A percentile compares a stretch with the other conserved stretches of the same genome.
These are phyloP conservation scores for Lycophotia porphyrea DNA, from an alignment of 2,888 invertebrate genomes.

Conservation along the genomic window DNA sequence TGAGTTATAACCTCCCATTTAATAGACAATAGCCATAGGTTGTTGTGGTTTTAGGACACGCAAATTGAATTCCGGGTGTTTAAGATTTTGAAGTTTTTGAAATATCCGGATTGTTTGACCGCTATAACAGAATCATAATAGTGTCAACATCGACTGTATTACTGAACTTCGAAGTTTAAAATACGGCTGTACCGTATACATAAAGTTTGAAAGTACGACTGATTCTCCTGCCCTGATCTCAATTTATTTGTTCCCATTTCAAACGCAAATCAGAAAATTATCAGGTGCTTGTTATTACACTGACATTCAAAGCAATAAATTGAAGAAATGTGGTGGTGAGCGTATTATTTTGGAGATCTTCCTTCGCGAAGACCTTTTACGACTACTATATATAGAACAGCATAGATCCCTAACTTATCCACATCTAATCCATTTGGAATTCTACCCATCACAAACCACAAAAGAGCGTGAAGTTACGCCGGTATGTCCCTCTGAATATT, in stretches of 20 bases:
- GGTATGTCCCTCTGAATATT: constrained; percentile 72
- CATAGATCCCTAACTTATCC: neutral
- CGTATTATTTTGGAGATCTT: neutral
- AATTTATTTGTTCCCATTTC: too few relatives aligned
- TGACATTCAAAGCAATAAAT: neutral
- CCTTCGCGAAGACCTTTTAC: neutral
- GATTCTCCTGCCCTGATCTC: too few relatives aligned
- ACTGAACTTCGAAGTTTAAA: too few relatives aligned
- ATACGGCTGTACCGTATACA: too few relatives aligned
- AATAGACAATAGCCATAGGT: constrained; percentile 39
- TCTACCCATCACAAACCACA: constrained; percentile 28
- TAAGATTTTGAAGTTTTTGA: neutral
- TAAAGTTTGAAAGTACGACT: too few relatives aligned
- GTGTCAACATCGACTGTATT: too few relatives aligned
- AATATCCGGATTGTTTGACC: neutral
- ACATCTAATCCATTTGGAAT: constrained; percentile 20
- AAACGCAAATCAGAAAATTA: too few relatives aligned
- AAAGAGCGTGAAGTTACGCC: constrained; percentile 49
- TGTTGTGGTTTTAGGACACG: neutral
- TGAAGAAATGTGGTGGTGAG: neutral
- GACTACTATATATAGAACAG: neutral
- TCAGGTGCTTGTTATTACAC: too few relatives aligned
- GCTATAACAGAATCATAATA: too few relatives aligned
- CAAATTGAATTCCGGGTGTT: constrained; percentile 20
- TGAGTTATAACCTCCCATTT: constrained; percentile 50